These are phyloP conservation scores for Phyllotis vaccarum DNA, from an alignment of 2,797 vertebrate genomes.

Conservation along the genomic window DNA sequence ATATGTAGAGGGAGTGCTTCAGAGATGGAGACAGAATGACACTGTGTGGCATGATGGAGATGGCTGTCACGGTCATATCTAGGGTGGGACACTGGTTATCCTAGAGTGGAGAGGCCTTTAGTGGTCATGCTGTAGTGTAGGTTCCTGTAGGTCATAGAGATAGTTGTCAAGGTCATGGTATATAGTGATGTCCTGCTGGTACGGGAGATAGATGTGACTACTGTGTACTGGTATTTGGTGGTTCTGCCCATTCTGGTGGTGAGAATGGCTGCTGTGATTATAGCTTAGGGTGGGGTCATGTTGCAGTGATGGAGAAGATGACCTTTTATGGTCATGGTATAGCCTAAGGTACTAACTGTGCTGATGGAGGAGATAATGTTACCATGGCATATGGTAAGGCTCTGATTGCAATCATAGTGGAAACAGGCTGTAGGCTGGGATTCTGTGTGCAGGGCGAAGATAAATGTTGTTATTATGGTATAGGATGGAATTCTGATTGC, in stretches of 20 bases:
- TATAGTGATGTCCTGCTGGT: neutral
- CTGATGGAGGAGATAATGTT: neutral
- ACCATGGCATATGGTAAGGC: neutral
- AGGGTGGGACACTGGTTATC: neutral
- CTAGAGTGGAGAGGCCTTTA: neutral
- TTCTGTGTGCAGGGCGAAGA: neutral
- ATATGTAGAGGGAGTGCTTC: rapidly evolving
- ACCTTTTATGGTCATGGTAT: neutral
- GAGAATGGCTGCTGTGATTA: neutral
- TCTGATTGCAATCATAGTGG: neutral
- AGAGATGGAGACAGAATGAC: neutral
- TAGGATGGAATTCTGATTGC: neutral
- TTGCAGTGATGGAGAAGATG: neutral
- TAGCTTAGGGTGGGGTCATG: neutral
- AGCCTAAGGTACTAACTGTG: neutral
- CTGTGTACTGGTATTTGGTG: neutral
- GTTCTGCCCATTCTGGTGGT: neutral
- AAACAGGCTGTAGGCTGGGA: neutral
- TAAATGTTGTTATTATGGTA: neutral
- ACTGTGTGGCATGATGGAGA: neutral
- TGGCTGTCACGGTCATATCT: neutral
- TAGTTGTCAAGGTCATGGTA: neutral
- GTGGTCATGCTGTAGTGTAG: neutral
- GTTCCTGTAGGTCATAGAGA: neutral
- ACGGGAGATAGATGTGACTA: neutral